Conservation (phyloP, 2,888 invertebrate species). For the Sphaerophoria rueppellii region DNA sequence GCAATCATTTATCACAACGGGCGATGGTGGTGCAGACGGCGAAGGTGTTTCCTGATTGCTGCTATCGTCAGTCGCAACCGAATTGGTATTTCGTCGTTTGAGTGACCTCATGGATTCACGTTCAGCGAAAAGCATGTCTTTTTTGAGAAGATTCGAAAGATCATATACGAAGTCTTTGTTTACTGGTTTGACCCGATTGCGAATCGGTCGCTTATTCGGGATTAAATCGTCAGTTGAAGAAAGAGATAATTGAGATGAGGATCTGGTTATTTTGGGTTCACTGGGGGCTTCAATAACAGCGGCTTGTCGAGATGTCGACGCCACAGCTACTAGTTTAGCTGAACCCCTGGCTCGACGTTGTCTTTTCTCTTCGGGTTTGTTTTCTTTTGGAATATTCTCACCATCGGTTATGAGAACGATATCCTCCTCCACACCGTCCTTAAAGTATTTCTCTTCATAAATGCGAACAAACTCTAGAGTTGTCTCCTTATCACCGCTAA, state of each 20-base stretch:
- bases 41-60: constrained; percentile 57
- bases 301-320: constrained; percentile 32
- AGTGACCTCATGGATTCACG: constrained; percentile 63
- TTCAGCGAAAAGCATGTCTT: constrained; percentile 75
- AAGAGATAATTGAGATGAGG: constrained; percentile 73
- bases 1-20: constrained; percentile 60
- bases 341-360: constrained; percentile 65
- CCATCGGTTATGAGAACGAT: constrained; percentile 78
- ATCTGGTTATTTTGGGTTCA: constrained; percentile 75
- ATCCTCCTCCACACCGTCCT: constrained; percentile 80
- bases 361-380: constrained; percentile 68
- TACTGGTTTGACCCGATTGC: constrained; percentile 86
- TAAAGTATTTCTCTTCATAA: constrained; percentile 79
- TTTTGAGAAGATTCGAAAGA: constrained; percentile 84
- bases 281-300: constrained; percentile 29
- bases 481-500: constrained; percentile 83
- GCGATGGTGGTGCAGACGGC: constrained; percentile 65
- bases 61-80: constrained; percentile 53
- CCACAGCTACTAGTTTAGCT: constrained; percentile 69
- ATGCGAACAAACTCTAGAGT: constrained; percentile 80
- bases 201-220: constrained; percentile 83
- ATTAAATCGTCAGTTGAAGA: constrained; percentile 73
- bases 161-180: constrained; percentile 89
- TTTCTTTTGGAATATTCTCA: constrained; percentile 59
- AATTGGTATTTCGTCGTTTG: constrained; percentile 75